phyloP scores from a whole-genome alignment of 2,113 vertebrate species.

The Platysternon megacephalum region DNA sequence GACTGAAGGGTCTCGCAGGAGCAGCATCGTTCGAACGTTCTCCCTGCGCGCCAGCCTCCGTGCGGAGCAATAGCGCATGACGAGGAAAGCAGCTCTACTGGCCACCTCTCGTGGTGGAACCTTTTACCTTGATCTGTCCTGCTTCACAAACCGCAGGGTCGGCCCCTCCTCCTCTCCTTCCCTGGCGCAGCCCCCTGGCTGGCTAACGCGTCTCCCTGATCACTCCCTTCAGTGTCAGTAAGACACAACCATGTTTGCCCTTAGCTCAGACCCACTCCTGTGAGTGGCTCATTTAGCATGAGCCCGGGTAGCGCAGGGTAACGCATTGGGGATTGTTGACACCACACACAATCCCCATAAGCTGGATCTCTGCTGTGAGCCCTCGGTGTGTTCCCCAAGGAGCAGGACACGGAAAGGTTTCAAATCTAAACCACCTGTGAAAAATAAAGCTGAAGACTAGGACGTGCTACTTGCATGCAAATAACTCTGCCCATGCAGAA shows the following conservation, averaged over 20 bases:
- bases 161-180: neutral
- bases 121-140: no score
- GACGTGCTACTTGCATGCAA: constrained; percentile 65
- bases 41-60: no score
- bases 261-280: neutral
- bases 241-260: neutral
- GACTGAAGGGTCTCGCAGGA: no score
- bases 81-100: no score
- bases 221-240: neutral
- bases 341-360: neutral
- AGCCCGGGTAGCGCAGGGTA: no score
- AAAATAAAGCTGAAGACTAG: neutral
- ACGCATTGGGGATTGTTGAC: no score
- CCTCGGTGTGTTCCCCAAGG: accelerated
- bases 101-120: no score
- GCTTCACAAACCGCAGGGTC: neutral
- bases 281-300: no score
- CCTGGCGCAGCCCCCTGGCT: neutral
- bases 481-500: constrained; percentile 46
- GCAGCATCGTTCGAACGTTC: no score
- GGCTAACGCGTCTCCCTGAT: neutral
- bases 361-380: neutral
- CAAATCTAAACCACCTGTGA: accelerated
- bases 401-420: neutral
- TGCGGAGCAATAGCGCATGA: no score